A percentile compares a stretch with the other conserved stretches of the same genome.
phyloP scores from a whole-genome alignment of 2,888 invertebrate genomes.

The Gymnoscelis rufifasciata region DNA sequence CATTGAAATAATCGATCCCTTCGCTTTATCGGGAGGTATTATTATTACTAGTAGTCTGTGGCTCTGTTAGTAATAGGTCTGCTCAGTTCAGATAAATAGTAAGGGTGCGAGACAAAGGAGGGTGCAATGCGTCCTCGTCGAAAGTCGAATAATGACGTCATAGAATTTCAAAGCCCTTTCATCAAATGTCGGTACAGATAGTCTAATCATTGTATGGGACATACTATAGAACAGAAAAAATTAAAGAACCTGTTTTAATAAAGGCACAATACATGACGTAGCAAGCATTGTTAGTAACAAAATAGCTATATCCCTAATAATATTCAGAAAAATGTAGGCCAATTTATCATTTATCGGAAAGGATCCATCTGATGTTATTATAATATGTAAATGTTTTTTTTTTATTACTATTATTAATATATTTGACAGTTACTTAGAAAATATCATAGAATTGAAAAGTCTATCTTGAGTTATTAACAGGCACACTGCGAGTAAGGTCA shows the following conservation, averaged over 20 bases:
- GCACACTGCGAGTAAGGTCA: no score
- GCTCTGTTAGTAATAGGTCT: constrained; percentile 3
- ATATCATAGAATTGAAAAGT: no score
- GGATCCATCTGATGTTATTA: no score
- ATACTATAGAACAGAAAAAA: neutral
- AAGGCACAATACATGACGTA: no score
- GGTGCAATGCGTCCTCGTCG: constrained; percentile 9
- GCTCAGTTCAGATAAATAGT: constrained; percentile 13
- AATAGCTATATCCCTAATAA: no score
- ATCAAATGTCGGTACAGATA: neutral
- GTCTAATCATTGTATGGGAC: neutral
- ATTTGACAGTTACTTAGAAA: no score
- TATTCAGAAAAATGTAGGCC: no score
- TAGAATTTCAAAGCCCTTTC: constrained; percentile 2
- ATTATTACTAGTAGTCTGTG: constrained; percentile 9
- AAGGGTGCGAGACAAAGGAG: constrained; percentile 18
- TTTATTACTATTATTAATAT: no score
- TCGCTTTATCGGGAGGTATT: constrained; percentile 10
- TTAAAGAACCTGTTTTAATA: neutral
- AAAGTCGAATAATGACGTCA: constrained; percentile 13
- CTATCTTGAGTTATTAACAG: no score
- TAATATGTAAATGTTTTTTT: no score
- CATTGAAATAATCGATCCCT: constrained; percentile 5
- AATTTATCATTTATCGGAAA: no score
- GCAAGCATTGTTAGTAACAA: no score